Conservation (phyloP, 1,140 invertebrate species). For the Hormaphis cornu region DNA sequence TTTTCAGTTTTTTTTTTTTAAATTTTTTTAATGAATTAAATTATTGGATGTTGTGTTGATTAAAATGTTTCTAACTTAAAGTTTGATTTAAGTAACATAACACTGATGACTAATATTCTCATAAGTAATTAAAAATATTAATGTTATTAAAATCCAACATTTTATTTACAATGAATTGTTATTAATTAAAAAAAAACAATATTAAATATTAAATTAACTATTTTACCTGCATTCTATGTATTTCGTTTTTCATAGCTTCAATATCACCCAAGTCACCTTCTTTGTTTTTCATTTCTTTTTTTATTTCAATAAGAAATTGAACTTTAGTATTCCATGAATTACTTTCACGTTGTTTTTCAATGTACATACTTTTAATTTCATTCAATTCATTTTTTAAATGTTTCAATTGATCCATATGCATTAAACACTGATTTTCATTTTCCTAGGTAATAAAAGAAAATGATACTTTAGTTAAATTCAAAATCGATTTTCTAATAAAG, state of each 20-base stretch:
- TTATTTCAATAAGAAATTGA: slow-evolving; percentile 58
- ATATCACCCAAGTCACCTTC: slow-evolving; percentile 58
- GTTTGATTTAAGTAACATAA: neutral
- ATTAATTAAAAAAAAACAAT: neutral
- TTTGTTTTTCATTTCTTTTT: slow-evolving; percentile 55
- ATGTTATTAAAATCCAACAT: too few species aligned
- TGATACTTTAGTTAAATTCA: too few species aligned
- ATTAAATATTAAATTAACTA: neutral
- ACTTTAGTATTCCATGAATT: slow-evolving; percentile 72
- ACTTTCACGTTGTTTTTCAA: slow-evolving; percentile 55
- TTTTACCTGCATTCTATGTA: slow-evolving; percentile 67
- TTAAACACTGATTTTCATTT: neutral
- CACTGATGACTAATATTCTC: neutral
- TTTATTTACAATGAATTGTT: too few species aligned
- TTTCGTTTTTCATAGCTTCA: slow-evolving; percentile 63
- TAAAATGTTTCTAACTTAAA: too few species aligned
- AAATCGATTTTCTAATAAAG: too few species aligned
- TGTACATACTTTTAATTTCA: slow-evolving; percentile 51
- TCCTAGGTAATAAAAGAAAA: neutral
- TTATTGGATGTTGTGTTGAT: too few species aligned
- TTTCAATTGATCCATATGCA: neutral
- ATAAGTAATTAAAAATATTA: too few species aligned
- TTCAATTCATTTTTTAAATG: slow-evolving; percentile 54
- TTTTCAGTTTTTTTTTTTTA: too few species aligned
- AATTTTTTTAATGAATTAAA: too few species aligned